Conservation (phyloP, 2,888 invertebrate species). For the Brenthis hecate region DNA sequence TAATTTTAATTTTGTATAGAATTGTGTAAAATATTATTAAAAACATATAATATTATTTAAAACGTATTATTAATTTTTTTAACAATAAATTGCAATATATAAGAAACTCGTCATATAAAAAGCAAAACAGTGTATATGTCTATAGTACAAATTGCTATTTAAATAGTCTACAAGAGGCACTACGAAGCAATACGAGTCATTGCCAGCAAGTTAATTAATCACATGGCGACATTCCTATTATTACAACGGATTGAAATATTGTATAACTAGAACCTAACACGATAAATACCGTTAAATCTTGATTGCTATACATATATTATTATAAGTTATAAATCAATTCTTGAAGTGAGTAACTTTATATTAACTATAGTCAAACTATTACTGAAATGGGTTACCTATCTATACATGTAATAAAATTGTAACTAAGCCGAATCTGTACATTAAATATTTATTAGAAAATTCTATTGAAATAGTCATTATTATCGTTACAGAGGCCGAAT, state of each 20-base stretch:
- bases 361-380: neutral
- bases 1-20: too few species aligned
- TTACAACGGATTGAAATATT: conserved; percentile 23
- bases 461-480: too few species aligned
- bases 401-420: too few species aligned
- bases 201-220: conserved; percentile 25
- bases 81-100: too few species aligned
- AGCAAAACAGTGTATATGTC: too few species aligned
- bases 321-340: conserved; percentile 11
- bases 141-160: neutral
- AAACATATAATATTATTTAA: too few species aligned
- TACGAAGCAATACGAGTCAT: conserved; percentile 16
- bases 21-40: too few species aligned
- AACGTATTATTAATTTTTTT: too few species aligned
- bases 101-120: too few species aligned
- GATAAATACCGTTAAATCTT: conserved; percentile 19
- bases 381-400: neutral
- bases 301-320: conserved; percentile 12
- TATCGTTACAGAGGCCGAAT: too few species aligned
- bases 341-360: neutral
- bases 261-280: neutral
- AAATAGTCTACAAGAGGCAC: conserved; percentile 4
- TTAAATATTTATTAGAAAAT: too few species aligned
- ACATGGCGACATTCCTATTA: conserved; percentile 30
- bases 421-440: too few species aligned